These are phyloP conservation scores for Drosophila micromelanica DNA, from an alignment of 1,140 invertebrate genomes.

Conservation along the genomic window DNA sequence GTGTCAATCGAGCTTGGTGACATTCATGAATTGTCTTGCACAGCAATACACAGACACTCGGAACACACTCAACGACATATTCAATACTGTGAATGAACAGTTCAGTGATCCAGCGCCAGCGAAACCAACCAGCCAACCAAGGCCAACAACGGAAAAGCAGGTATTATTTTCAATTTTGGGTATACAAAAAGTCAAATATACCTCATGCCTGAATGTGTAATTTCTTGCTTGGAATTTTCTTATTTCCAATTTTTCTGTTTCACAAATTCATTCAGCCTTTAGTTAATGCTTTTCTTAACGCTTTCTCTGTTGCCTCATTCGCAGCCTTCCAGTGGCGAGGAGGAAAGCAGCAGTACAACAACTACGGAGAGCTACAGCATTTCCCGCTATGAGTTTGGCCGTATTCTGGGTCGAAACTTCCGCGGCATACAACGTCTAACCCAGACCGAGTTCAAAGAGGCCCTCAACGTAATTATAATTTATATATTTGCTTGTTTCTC, in stretches of 20 bases:
- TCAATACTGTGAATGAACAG: conserved; percentile 73
- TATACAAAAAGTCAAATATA: background rate
- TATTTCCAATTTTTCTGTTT: too few relatives aligned
- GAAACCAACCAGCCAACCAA: conserved; percentile 58
- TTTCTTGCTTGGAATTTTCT: too few relatives aligned
- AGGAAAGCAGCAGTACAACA: conserved; percentile 51
- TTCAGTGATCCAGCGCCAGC: conserved; percentile 74
- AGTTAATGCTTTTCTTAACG: background rate
- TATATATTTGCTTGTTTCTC: background rate
- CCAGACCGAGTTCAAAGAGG: conserved; percentile 71
- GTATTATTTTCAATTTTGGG: conserved; percentile 27
- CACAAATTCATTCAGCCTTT: too few relatives aligned
- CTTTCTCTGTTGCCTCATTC: too few relatives aligned
- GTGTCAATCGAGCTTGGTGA: too few relatives aligned
- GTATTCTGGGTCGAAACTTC: conserved; percentile 79
- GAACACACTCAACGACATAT: conserved; percentile 71
- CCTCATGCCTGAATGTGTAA: too few relatives aligned
- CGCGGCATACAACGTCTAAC: conserved; percentile 74
- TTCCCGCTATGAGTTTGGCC: conserved; percentile 81
- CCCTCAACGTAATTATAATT: conserved; percentile 64
- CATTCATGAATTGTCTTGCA: background rate
- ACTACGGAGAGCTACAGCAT: conserved; percentile 74
- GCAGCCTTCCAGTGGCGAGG: conserved; percentile 45
- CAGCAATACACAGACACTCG: conserved; percentile 82
- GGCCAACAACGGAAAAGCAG: conserved; percentile 59